These are phyloP conservation scores for Crotalus helleri DNA, from an alignment of 2,113 vertebrate species.

Conservation along the genomic window DNA sequence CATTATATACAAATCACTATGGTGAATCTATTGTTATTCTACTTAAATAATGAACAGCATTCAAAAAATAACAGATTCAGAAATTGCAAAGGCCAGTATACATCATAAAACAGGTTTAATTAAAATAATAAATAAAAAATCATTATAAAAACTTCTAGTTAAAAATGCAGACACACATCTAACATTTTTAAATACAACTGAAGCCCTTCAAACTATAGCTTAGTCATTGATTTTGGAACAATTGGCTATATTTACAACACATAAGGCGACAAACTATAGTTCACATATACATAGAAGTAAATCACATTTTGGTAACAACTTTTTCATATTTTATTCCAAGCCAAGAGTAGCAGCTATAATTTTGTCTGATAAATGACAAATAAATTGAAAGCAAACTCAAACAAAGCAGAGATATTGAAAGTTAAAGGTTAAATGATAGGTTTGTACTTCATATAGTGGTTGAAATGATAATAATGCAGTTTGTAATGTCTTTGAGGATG, in stretches of 20 bases:
- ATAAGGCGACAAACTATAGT: not conserved
- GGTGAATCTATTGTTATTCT: not conserved
- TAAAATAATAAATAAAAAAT: not conserved
- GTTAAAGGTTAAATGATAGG: not conserved
- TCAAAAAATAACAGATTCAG: not conserved
- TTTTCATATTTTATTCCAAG: not conserved
- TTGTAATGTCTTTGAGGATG: not conserved
- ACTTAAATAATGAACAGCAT: not conserved
- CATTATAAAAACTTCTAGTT: not conserved
- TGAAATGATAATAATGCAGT: not conserved
- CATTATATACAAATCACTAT: slow-evolving; percentile 54
- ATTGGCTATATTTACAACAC: not conserved
- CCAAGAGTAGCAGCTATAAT: not conserved
- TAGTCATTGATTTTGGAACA: not conserved
- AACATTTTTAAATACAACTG: not conserved
- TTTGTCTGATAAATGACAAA: not conserved
- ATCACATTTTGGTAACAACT: not conserved
- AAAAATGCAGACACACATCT: not conserved
- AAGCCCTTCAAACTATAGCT: not conserved
- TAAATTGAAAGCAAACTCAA: not conserved
- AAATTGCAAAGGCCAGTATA: not conserved
- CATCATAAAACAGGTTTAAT: not conserved
- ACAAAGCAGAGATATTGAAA: not conserved
- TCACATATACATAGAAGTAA: not conserved
- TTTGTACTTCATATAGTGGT: not conserved